A percentile compares a stretch with the other conserved stretches of the same genome.
Evolutionary conservation across 2,797 vertebrate genomes (phyloP).

Genomic region (Pangasius mekongensis): DNA sequence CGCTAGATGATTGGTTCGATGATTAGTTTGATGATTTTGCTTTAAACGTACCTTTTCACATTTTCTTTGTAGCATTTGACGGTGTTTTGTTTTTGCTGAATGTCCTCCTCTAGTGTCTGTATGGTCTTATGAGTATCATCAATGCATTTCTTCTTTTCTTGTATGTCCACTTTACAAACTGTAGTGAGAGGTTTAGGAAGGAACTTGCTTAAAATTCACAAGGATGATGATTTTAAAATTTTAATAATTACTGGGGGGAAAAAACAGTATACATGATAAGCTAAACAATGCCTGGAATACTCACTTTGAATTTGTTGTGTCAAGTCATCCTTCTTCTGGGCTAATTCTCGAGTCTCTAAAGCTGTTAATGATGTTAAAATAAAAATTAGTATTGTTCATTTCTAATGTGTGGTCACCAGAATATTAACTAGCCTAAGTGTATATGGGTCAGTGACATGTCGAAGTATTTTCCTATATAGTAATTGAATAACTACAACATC

Average conservation of each 20-base stretch:
- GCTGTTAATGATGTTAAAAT: constrained; percentile 55
- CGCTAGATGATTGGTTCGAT: background rate
- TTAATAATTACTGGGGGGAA: background rate
- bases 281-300: background rate
- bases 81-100: constrained; percentile 62
- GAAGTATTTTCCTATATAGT: background rate
- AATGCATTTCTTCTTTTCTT: constrained; percentile 64
- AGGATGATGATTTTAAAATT: background rate
- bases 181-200: background rate
- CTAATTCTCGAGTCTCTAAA: constrained; percentile 68
- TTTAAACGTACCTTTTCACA: constrained; percentile 66
- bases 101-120: constrained; percentile 68
- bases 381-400: background rate
- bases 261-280: background rate
- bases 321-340: constrained; percentile 68
- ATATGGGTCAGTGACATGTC: background rate
- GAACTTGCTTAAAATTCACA: background rate
- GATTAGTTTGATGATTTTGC: background rate
- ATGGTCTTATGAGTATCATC: constrained; percentile 56
- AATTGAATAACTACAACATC: background rate
- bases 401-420: background rate
- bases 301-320: constrained; percentile 69
- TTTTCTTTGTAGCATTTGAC: constrained; percentile 64
- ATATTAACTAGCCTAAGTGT: background rate
- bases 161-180: constrained; percentile 67